Percentiles rank a stretch among this genome's conserved stretches.
phyloP scores from a whole-genome alignment of 2,888 invertebrate species.

The Orthosia cruda region DNA sequence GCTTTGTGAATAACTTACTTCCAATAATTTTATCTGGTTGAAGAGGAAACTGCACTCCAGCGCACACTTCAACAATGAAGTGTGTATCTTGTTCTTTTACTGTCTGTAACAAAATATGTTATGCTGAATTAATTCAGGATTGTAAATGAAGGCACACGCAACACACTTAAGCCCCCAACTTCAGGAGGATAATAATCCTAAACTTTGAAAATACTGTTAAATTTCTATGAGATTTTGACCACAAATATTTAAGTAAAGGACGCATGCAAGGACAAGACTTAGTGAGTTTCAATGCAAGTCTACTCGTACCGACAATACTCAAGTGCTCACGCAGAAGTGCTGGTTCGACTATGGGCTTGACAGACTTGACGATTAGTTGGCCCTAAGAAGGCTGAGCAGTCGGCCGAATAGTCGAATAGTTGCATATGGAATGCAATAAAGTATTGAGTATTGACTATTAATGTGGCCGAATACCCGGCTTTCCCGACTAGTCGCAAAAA shows the following conservation, averaged over 20 bases:
- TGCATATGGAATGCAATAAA: too few relatives aligned
- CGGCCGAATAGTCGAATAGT: too few relatives aligned
- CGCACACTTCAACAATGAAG: constrained; percentile 73
- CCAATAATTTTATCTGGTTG: constrained; percentile 64
- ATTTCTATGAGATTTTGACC: not conserved
- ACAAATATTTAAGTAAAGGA: not conserved
- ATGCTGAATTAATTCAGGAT: not conserved
- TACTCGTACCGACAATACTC: not conserved
- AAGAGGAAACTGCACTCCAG: constrained; percentile 66
- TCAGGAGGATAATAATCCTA: not conserved
- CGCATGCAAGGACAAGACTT: not conserved
- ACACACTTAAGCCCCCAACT: not conserved
- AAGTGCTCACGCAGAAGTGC: not conserved
- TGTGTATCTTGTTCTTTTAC: constrained; percentile 71
- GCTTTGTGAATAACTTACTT: constrained; percentile 69
- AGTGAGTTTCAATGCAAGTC: not conserved
- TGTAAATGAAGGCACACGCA: not conserved
- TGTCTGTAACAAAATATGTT: constrained; percentile 67
- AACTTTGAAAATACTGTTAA: not conserved
- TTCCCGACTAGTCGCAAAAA: too few relatives aligned
- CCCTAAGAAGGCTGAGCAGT: not conserved
- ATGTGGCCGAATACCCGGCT: too few relatives aligned
- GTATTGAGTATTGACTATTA: too few relatives aligned
- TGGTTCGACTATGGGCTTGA: not conserved
- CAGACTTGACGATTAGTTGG: not conserved